These are phyloP conservation scores for Calliopsis andreniformis DNA, from an alignment of 1,140 invertebrate species.

Conservation along the genomic window DNA sequence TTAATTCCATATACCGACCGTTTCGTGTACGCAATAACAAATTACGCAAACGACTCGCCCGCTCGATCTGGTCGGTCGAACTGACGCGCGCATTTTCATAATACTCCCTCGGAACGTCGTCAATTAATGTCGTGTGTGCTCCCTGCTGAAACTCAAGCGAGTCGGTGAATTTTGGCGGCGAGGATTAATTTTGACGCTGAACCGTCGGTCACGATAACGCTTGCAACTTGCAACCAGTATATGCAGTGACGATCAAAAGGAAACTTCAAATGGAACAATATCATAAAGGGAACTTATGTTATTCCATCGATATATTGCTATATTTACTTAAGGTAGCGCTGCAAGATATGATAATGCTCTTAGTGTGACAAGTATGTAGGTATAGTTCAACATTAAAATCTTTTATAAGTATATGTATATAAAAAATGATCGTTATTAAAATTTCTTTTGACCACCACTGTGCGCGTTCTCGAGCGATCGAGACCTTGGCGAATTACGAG, in stretches of 20 bases:
- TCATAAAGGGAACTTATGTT: too few relatives aligned
- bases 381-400: too few relatives aligned
- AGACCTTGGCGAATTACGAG: background rate
- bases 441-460: background rate
- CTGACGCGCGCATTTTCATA: constrained; percentile 54
- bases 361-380: too few relatives aligned
- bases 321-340: too few relatives aligned
- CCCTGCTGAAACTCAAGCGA: constrained; percentile 25
- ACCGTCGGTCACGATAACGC: constrained; percentile 16
- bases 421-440: too few relatives aligned
- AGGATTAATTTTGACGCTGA: constrained; percentile 42
- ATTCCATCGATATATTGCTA: too few relatives aligned
- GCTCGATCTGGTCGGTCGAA: constrained; percentile 4
- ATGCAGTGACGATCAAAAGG: background rate
- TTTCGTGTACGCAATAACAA: constrained; percentile 65
- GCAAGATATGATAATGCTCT: too few relatives aligned
- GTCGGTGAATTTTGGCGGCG: constrained; percentile 35
- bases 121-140: constrained; percentile 29
- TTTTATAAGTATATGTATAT: too few relatives aligned
- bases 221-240: constrained; percentile 4
- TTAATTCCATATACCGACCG: constrained; percentile 61
- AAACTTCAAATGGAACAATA: too few relatives aligned
- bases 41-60: constrained; percentile 62
- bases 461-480: background rate
- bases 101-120: constrained; percentile 42